A percentile compares a stretch with the other conserved stretches of the same genome.
Conservation (phyloP, 2,113 vertebrate genomes). For the Chionis minor region DNA sequence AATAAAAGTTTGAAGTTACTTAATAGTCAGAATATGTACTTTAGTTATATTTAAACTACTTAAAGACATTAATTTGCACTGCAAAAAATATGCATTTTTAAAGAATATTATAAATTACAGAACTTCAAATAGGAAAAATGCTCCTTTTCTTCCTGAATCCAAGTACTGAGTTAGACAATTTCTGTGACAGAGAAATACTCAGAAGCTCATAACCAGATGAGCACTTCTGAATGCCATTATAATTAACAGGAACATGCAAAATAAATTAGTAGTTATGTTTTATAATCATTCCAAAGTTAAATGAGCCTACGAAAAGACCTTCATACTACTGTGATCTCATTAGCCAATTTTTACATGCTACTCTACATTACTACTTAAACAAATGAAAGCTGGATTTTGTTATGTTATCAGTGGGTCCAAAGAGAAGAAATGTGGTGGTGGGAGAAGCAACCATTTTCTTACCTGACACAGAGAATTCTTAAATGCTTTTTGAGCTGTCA, state of each 20-base stretch:
- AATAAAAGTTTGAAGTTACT: neutral
- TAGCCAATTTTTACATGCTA: conserved; percentile 5
- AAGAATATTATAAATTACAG: neutral
- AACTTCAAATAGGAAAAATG: neutral
- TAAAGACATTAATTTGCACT: neutral
- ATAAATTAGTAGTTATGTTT: conserved; percentile 38
- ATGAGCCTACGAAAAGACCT: conserved; percentile 24
- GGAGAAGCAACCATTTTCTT: neutral
- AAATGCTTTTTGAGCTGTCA: neutral
- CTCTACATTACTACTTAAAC: neutral
- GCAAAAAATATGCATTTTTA: neutral
- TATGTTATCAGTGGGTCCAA: neutral
- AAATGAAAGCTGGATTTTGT: neutral
- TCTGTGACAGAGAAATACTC: neutral
- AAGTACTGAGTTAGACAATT: neutral
- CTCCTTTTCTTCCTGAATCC: neutral
- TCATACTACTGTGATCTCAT: conserved; percentile 1
- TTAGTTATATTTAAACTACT: neutral
- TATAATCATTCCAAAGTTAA: conserved; percentile 37
- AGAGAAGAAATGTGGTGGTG: neutral
- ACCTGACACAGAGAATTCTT: neutral
- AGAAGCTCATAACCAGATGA: neutral
- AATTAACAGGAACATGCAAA: conserved; percentile 55
- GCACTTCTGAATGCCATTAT: neutral
- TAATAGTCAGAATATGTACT: neutral